A percentile compares a stretch with the other conserved stretches of the same genome.
Evolutionary conservation across 2,888 invertebrate genomes (phyloP).

Genomic region (Pheosia gnoma): DNA sequence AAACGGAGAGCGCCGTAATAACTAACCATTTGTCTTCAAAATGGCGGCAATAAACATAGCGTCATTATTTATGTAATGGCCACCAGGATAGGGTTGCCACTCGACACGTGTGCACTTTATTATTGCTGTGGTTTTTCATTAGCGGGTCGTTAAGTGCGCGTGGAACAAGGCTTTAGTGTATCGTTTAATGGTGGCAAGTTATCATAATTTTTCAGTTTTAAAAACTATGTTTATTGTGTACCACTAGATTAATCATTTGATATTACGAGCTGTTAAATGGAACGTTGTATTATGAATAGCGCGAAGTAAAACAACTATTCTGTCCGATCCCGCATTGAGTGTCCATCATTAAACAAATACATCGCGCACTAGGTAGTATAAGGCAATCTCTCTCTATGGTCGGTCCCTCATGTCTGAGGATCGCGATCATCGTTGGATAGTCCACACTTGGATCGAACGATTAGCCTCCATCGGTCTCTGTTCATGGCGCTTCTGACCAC

Average conservation of each 20-base stretch:
- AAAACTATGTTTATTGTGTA: slow-evolving; percentile 24
- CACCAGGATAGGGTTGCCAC: slow-evolving; percentile 74
- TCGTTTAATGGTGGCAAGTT: slow-evolving; percentile 31
- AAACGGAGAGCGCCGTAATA: slow-evolving; percentile 81
- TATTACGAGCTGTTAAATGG: neutral
- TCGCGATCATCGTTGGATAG: too few relatives aligned
- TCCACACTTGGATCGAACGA: too few relatives aligned
- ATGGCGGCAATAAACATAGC: slow-evolving; percentile 83
- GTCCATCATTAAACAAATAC: too few relatives aligned
- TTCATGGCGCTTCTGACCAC: too few relatives aligned
- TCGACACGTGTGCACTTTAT: slow-evolving; percentile 79
- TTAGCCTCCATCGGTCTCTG: too few relatives aligned
- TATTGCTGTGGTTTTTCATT: slow-evolving; percentile 79
- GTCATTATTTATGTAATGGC: slow-evolving; percentile 83
- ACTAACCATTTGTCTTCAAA: slow-evolving; percentile 84
- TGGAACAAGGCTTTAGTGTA: slow-evolving; percentile 38
- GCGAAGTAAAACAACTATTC: too few relatives aligned
- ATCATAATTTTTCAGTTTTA: slow-evolving; percentile 28
- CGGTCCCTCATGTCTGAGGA: too few relatives aligned
- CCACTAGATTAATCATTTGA: neutral
- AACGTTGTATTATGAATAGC: too few relatives aligned
- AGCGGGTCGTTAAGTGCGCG: slow-evolving; percentile 51
- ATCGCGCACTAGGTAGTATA: too few relatives aligned
- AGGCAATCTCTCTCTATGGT: too few relatives aligned
- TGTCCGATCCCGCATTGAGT: too few relatives aligned